Evolutionary conservation across 2,888 invertebrate species (phyloP).

Genomic region (Agrilus mali): DNA sequence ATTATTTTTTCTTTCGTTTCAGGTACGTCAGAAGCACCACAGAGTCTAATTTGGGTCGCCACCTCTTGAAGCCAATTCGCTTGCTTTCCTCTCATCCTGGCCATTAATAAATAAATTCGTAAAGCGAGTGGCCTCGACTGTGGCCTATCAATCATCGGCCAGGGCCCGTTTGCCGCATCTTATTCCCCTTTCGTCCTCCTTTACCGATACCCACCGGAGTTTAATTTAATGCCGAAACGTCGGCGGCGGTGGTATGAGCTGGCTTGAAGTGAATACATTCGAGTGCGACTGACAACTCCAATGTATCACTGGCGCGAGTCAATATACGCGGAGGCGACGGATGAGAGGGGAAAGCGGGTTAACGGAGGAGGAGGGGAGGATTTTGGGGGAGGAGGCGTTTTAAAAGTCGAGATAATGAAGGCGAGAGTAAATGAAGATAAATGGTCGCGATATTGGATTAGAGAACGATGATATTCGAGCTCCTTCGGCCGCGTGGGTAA

Average conservation of each 20-base stretch:
- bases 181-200: conserved; percentile 14
- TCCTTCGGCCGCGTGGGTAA: not conserved
- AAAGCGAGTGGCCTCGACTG: too few relatives aligned
- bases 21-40: too few relatives aligned
- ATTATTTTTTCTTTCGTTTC: too few relatives aligned
- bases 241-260: too few relatives aligned
- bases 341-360: not conserved
- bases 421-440: conserved; percentile 38
- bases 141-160: conserved; percentile 24
- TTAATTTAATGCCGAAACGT: conserved; percentile 26
- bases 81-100: conserved; percentile 1
- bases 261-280: conserved; percentile 30
- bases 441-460: conserved; percentile 38
- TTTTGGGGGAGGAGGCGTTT: conserved; percentile 24
- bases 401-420: conserved; percentile 37
- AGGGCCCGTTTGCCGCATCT: conserved; percentile 19
- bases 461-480: conserved; percentile 25
- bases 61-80: conserved; percentile 8
- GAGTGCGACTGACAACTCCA: conserved; percentile 30
- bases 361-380: not conserved
- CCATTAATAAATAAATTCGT: not conserved
- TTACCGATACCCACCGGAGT: conserved; percentile 9
- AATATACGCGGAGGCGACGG: conserved; percentile 13
- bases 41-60: conserved; percentile 1
- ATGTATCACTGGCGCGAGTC: conserved; percentile 26